Base-by-base conservation (phyloP, 2,113 vertebrate species). In the Paedocypris sp. region DNA sequence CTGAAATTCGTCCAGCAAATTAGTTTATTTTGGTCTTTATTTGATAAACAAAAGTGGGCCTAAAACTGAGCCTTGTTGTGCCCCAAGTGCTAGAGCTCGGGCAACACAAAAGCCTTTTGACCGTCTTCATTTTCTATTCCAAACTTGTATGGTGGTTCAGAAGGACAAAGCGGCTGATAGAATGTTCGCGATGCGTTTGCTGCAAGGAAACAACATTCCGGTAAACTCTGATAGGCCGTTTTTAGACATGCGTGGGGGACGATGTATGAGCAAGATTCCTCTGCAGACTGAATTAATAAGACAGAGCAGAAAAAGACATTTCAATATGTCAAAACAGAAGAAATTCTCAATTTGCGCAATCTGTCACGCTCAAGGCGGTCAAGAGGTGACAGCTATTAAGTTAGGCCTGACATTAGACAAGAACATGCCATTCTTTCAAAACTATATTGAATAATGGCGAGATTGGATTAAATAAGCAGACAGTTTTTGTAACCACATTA, bases 211-310 rank as follows among this genome's bases (percentile, higher is more conserved):
- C 63, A 54, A 45, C 41, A 45, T 60, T 60, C 41, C 64, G 25
- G 32, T 42, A 66, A 36, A 46, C 48, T 50, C 35, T 35, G 26
- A 50, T 42, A 20, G 36, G 26, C 35, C 35, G 19, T 36, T 28
- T 28, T 29, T 56, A 56, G 8, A 53, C 38, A 23, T 13, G 41
- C 22, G 22, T 3, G 32, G 41, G 49, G 49, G 32, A n/a, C 7
- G 64, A 60, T 18, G 31, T 18, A 56, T 64, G 36, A 64, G 46
- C 36, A 35, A 43, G 23, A 64, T 64, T 56, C 31, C 41, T 53
- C 12, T 4, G 57, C 22, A 45, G 28, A 26, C 26, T 58, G 52
- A 22, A 46, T 46, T 45, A 60, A 60, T 60, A 43, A 7, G 45
- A 26, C 5, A 10, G 6, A 42, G 16, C 1, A 15, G 13, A 57